phyloP scores from a whole-genome alignment of 2,888 invertebrate species.

The Ophioninae sp. region DNA sequence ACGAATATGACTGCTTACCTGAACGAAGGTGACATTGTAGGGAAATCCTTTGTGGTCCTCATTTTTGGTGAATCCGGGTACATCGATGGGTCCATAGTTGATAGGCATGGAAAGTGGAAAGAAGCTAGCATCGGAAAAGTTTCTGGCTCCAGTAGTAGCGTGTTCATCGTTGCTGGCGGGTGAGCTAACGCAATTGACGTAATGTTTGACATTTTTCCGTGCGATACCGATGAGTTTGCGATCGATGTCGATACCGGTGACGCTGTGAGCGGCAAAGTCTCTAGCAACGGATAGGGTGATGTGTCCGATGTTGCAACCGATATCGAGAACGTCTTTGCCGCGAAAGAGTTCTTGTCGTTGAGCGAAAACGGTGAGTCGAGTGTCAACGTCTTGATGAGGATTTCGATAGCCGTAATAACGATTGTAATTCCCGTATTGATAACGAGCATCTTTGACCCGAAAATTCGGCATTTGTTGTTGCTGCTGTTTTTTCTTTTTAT shows the following conservation, averaged over 20 bases:
- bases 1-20: slow-evolving; percentile 82
- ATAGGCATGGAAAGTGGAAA: slow-evolving; percentile 95
- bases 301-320: slow-evolving; percentile 99
- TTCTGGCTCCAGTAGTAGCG: slow-evolving; percentile 50
- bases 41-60: slow-evolving; percentile 87
- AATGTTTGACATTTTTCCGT: slow-evolving; percentile 88
- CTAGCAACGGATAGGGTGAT: slow-evolving; percentile 95
- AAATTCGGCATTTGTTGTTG: slow-evolving; percentile 84
- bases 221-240: slow-evolving; percentile 90
- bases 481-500: slow-evolving; percentile 80
- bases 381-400: slow-evolving; percentile 90
- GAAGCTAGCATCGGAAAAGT: slow-evolving; percentile 79
- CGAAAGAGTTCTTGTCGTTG: slow-evolving; percentile 91
- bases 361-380: slow-evolving; percentile 90
- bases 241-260: slow-evolving; percentile 98
- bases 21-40: slow-evolving; percentile 93
- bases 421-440: slow-evolving; percentile 98
- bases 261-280: slow-evolving; percentile 91
- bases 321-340: slow-evolving; percentile 95
- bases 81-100: slow-evolving; percentile 90
- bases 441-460: slow-evolving; percentile 89
- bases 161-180: slow-evolving; percentile 76
- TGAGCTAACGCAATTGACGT: slow-evolving; percentile 82
- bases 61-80: slow-evolving; percentile 82
- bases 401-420: slow-evolving; percentile 98